A percentile compares a stretch with the other conserved stretches of the same genome.
phyloP scores from a whole-genome alignment of 2,113 vertebrate genomes.

The Telmatochromis brachygnathus region DNA sequence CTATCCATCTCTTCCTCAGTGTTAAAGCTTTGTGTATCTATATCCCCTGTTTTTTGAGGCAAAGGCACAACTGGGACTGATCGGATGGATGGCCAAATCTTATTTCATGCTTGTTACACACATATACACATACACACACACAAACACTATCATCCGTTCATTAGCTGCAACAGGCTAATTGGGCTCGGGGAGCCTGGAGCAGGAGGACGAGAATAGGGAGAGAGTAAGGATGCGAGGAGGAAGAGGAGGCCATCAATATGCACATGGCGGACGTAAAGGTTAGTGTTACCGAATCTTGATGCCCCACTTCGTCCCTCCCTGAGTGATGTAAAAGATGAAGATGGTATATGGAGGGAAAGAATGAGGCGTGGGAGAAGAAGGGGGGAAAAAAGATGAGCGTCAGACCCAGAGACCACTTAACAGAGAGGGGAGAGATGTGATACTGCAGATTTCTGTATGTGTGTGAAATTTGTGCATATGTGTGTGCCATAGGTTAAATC shows the following conservation, averaged over 20 bases:
- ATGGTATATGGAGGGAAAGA: not conserved
- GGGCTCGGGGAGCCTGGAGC: slow-evolving; percentile 40
- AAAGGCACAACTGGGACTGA: slow-evolving; percentile 27
- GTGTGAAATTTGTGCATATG: not conserved
- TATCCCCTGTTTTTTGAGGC: slow-evolving; percentile 3
- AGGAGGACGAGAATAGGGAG: not conserved
- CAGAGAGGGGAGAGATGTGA: not conserved
- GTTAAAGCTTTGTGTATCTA: not conserved
- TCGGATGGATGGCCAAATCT: slow-evolving; percentile 61
- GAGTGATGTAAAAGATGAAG: not conserved
- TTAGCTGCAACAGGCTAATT: slow-evolving; percentile 70
- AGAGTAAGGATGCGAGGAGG: not conserved
- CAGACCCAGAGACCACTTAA: not conserved
- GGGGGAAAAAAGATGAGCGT: not conserved
- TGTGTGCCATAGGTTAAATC: slow-evolving; percentile 24
- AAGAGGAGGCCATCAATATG: slow-evolving; percentile 10
- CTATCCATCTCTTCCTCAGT: not conserved
- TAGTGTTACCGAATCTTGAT: slow-evolving; percentile 37
- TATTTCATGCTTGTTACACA: slow-evolving; percentile 63
- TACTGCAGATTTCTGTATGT: not conserved
- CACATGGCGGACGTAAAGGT: slow-evolving; percentile 35
- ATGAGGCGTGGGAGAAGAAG: not conserved
- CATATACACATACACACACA: not conserved
- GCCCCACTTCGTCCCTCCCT: not conserved
- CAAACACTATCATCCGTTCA: slow-evolving; percentile 15